phyloP scores from a whole-genome alignment of 2,113 vertebrate species.

The Dinomys branickii region DNA sequence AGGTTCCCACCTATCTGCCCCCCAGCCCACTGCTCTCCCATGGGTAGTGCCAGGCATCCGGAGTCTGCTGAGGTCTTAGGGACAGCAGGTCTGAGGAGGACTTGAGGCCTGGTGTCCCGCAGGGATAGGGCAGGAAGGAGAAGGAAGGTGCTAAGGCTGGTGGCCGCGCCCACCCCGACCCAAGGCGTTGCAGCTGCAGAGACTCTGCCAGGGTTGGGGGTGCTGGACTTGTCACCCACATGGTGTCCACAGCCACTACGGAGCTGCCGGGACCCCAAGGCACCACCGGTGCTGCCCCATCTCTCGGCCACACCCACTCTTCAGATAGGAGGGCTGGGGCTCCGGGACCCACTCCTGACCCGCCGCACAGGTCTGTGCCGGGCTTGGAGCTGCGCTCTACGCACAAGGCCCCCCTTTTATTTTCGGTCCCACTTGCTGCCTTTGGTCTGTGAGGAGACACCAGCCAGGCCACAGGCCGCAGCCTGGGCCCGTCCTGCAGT shows the following conservation, averaged over 20 bases:
- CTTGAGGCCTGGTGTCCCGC: neutral
- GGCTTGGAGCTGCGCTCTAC: neutral
- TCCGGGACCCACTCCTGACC: neutral
- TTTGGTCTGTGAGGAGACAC: neutral
- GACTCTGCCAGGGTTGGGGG: neutral
- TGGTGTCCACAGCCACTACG: fast-evolving
- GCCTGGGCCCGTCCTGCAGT: fast-evolving
- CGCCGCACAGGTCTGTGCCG: neutral
- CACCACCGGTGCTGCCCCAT: fast-evolving
- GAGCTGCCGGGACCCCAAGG: neutral
- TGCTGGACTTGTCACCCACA: neutral
- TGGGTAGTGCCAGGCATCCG: neutral
- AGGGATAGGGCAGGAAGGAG: neutral
- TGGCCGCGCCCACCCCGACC: too few relatives aligned
- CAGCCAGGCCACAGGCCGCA: fast-evolving
- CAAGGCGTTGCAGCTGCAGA: neutral
- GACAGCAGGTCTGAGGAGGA: neutral
- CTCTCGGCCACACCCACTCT: fast-evolving
- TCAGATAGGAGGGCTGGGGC: neutral
- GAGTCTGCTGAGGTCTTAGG: neutral
- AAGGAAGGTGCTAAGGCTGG: fast-evolving
- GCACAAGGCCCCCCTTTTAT: fast-evolving
- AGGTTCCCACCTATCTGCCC: neutral
- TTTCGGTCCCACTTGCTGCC: neutral
- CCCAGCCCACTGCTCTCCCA: neutral